phyloP scores from a whole-genome alignment of 2,113 vertebrate species.

The Pseudorectes ferrugineus region DNA sequence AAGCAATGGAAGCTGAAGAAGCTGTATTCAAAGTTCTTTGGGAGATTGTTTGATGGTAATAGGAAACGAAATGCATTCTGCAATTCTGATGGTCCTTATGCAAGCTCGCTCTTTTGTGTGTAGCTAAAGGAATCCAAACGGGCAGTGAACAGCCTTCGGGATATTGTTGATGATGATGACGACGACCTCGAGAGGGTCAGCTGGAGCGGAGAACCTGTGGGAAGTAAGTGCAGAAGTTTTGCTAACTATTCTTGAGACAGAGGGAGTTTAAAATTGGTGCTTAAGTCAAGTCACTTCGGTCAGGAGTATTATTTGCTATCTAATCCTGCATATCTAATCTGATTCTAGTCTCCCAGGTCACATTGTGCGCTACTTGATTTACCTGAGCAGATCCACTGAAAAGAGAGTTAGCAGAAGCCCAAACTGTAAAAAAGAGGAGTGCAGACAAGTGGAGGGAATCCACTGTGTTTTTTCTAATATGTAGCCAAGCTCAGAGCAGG shows the following conservation, averaged over 20 bases:
- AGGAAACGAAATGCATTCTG: not conserved
- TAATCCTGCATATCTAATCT: not conserved
- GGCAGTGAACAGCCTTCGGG: constrained; percentile 87
- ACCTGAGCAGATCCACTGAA: not conserved
- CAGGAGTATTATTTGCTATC: not conserved
- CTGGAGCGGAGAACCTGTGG: constrained; percentile 95
- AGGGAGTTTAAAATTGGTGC: not conserved
- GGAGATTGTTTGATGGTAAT: not conserved
- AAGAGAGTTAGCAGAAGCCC: not conserved
- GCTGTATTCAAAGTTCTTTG: not conserved
- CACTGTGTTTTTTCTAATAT: not conserved
- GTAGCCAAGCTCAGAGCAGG: not conserved
- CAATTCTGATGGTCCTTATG: not conserved
- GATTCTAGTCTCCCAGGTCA: not conserved
- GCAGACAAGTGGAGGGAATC: not conserved
- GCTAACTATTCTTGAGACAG: not conserved
- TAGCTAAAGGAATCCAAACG: constrained; percentile 91
- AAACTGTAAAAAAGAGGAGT: not conserved
- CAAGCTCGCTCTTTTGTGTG: not conserved
- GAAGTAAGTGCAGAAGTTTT: constrained; percentile 79
- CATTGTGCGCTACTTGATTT: not conserved
- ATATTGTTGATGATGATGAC: constrained; percentile 83
- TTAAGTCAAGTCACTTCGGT: not conserved
- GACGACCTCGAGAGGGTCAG: constrained; percentile 89
- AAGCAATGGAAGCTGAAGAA: not conserved